These are phyloP conservation scores for Tragelaphus buxtoni DNA, from an alignment of 2,113 vertebrate genomes.

Conservation along the genomic window DNA sequence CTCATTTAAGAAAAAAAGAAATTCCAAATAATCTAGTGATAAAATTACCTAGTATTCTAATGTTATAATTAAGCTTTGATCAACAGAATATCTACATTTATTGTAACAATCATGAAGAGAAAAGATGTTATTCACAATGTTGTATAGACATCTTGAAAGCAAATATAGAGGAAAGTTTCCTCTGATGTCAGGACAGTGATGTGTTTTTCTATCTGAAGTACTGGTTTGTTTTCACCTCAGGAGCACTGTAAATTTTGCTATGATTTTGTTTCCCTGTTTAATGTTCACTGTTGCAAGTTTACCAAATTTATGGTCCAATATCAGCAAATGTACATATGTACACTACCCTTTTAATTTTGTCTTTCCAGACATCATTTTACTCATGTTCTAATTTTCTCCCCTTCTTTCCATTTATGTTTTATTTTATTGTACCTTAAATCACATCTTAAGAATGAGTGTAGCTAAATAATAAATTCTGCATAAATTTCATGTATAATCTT, in stretches of 20 bases:
- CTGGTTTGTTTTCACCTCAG: background rate
- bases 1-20: background rate
- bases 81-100: background rate
- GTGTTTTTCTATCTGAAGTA: background rate
- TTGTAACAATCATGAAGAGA: background rate
- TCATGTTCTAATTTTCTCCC: background rate
- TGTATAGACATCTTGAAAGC: background rate
- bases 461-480: background rate
- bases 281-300: background rate
- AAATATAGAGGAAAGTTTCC: background rate
- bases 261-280: slow-evolving; percentile 7
- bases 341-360: background rate
- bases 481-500: background rate
- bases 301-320: background rate
- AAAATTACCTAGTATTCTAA: background rate
- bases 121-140: background rate
- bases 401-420: background rate
- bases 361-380: background rate
- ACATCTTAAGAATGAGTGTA: background rate
- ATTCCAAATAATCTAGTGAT: background rate
- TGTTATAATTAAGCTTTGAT: background rate
- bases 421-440: background rate
- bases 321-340: background rate
- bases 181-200: background rate
- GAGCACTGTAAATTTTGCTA: background rate